Evolutionary conservation across 2,113 vertebrate species (phyloP), one percentile per base, ranked within the genome.

Genomic region (Phoxinus phoxinus): DNA sequence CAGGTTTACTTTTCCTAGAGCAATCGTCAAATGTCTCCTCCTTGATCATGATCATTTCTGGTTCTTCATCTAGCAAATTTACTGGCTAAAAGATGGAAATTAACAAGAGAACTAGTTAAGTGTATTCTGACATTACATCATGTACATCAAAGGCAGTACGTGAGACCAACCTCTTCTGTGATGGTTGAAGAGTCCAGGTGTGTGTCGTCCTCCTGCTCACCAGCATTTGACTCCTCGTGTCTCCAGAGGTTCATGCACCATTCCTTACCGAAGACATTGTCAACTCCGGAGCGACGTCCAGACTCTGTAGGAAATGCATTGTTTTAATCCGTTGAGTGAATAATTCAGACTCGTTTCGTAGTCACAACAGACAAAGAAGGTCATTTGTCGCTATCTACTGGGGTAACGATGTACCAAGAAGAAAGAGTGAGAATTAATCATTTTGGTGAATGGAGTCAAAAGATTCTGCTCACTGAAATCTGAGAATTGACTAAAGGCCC

Each of bases 231-330:
- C 48, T 85, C 77, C 1, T 92, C 93, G 25, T 95, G 93, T 87
- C 91, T 93, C 95, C 95, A 95, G 56, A 94, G 88, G 75, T 94
- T 91, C 91, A 95, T 93, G 88, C 94, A 95, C 94, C 94, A 95
- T 86, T 95, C 95, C 73, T 95, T 95, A 3, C 94, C 94, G 86
- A 94, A 95, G 1, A 95, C 92, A 13, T 92, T 92, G 2, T 95
- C 93, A 3, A 94, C 93, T 74, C 93, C 88, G 56, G 93, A 92
- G 67, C 90, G 91, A 81, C 89, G 93, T 73, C 87, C n/a, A 32
- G 63, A 12, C 10, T 77, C 87, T 88, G 78, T 53, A 72, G 12
- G 37, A 86, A 48, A 71, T 9, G 74, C 6, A 5, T 2, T n/a
- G 30, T 32, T 75, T 74, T 51, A 30, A 30, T 25, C n/a, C 3